Evolutionary conservation across 1,140 invertebrate genomes (phyloP).

Genomic region (Nasonia vitripennis): DNA sequence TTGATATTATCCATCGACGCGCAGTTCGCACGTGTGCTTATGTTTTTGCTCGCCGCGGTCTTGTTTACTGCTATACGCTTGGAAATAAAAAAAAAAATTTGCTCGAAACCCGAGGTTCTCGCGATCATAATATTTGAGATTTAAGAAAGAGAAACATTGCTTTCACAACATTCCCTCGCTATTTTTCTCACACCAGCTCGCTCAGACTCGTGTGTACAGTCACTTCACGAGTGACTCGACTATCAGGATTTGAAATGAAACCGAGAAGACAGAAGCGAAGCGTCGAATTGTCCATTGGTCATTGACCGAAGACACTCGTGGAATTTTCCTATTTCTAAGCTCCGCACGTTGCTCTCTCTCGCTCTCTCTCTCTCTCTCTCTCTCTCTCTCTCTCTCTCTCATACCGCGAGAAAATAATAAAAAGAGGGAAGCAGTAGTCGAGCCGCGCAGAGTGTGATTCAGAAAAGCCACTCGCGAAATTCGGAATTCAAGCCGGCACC

Average conservation of each 20-base stretch:
- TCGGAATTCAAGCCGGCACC: neutral
- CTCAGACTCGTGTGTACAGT: neutral
- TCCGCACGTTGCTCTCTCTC: neutral
- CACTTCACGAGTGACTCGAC: neutral
- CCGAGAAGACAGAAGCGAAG: neutral
- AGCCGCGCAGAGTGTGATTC: neutral
- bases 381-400: too few relatives aligned
- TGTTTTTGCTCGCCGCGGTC: neutral
- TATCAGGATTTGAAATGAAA: neutral
- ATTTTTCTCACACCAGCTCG: neutral
- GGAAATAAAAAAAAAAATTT: too few relatives aligned
- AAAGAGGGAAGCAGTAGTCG: neutral
- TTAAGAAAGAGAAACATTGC: neutral
- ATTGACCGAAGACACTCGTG: conserved; percentile 12
- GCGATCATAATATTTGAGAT: neutral
- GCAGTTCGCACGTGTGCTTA: neutral
- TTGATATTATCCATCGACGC: neutral
- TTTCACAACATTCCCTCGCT: neutral
- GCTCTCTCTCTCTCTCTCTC: too few relatives aligned
- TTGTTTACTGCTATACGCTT: too few relatives aligned
- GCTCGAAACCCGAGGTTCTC: neutral
- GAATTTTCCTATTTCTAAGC: conserved; percentile 26
- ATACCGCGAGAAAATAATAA: conserved; percentile 4
- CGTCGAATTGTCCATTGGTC: conserved; percentile 22
- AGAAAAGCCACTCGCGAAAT: neutral